Conservation (phyloP, 2,888 invertebrate species). For the Blastobasis adustella region DNA sequence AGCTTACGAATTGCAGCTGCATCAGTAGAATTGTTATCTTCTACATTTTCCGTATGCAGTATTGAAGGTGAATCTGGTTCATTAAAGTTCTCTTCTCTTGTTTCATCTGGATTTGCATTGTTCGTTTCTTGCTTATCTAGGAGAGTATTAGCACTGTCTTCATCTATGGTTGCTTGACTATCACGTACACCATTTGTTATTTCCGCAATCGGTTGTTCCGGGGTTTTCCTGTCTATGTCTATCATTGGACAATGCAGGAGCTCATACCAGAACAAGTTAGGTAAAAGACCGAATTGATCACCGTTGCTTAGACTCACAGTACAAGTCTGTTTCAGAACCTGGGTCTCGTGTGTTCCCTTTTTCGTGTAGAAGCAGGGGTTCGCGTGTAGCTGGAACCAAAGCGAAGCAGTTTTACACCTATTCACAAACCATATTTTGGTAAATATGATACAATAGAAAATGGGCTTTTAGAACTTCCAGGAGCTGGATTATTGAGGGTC, state of each 20-base stretch:
- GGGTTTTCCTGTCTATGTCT: conserved; percentile 4
- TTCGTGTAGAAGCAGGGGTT: conserved; percentile 70
- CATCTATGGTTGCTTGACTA: conserved; percentile 2
- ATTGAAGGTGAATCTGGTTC: conserved; percentile 1
- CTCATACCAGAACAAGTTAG: conserved; percentile 65
- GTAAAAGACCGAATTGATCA: conserved; percentile 70
- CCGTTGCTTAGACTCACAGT: conserved; percentile 45
- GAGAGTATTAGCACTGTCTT: not conserved
- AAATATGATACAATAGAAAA: too few species aligned
- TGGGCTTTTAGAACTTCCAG: too few species aligned
- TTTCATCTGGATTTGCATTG: conserved; percentile 17
- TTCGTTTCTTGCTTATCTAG: not conserved
- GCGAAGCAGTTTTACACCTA: too few species aligned
- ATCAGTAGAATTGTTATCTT: too few species aligned
- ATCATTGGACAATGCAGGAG: conserved; percentile 29
- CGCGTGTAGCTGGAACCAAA: conserved; percentile 57
- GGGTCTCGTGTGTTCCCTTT: conserved; percentile 28
- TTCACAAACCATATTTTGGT: too few species aligned
- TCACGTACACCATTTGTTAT: not conserved
- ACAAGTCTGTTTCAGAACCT: conserved; percentile 44
- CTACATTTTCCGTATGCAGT: too few species aligned
- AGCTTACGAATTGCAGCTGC: too few species aligned
- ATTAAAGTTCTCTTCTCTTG: conserved; percentile 3
- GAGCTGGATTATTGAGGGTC: too few species aligned
- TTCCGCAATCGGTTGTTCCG: not conserved